Conservation (phyloP, 1,140 invertebrate species). For the Papilio aristodemus region DNA sequence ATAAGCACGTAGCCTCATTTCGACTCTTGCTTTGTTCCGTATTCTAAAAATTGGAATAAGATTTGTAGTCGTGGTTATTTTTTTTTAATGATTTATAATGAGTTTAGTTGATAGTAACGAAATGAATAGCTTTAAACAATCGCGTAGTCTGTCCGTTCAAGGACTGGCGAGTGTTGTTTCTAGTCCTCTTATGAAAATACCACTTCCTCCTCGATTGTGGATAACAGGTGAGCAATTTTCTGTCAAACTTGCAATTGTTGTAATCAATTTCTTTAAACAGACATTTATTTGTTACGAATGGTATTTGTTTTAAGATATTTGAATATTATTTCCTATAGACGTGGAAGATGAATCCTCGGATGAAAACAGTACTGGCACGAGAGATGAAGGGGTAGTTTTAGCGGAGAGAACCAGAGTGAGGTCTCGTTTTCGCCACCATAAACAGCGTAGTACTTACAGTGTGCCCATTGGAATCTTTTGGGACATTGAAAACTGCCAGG, state of each 20-base stretch:
- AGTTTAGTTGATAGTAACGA: constrained; percentile 47
- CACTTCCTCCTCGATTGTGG: constrained; percentile 73
- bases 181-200: constrained; percentile 71
- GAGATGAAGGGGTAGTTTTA: constrained; percentile 53
- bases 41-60: constrained; percentile 44
- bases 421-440: constrained; percentile 65
- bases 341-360: constrained; percentile 72
- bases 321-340: constrained; percentile 48
- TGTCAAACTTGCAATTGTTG: neutral
- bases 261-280: neutral
- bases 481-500: constrained; percentile 95
- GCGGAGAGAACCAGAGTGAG: constrained; percentile 62
- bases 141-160: constrained; percentile 71
- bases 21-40: constrained; percentile 49
- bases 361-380: constrained; percentile 51
- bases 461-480: constrained; percentile 93
- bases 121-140: constrained; percentile 41
- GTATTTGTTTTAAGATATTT: neutral
- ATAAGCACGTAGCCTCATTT: constrained; percentile 49
- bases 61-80: constrained; percentile 48
- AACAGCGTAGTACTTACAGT: constrained; percentile 49
- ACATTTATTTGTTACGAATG: neutral
- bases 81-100: constrained; percentile 54
- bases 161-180: constrained; percentile 54
- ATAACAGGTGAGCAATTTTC: constrained; percentile 59